phyloP scores from a whole-genome alignment of 2,113 vertebrate species.

The Phalacrocorax carbo region DNA sequence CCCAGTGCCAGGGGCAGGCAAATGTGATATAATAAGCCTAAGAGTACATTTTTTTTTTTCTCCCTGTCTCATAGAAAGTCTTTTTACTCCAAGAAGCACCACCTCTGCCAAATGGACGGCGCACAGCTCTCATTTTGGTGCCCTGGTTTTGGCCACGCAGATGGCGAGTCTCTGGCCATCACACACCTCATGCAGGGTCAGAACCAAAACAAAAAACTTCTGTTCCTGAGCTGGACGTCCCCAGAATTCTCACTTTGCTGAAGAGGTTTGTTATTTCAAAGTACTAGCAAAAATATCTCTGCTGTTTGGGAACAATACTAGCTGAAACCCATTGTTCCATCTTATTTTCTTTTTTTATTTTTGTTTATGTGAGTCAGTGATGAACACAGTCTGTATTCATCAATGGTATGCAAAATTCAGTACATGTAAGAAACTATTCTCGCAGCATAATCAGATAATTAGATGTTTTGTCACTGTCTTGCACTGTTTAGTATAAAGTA shows the following conservation, averaged over 20 bases:
- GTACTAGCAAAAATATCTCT: not conserved
- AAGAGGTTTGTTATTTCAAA: not conserved
- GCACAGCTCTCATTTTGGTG: not conserved
- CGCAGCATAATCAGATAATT: slow-evolving; percentile 54
- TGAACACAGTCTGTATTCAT: not conserved
- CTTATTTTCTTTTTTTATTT: not conserved
- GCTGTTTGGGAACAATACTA: not conserved
- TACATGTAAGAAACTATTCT: slow-evolving; percentile 18
- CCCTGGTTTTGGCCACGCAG: not conserved
- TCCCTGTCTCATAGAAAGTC: fast-evolving
- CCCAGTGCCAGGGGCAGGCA: not conserved
- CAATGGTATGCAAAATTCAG: slow-evolving; percentile 37
- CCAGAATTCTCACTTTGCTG: not conserved
- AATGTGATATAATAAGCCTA: not conserved
- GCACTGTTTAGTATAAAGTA: slow-evolving; percentile 32
- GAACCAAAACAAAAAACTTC: not conserved
- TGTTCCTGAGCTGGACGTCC: not conserved
- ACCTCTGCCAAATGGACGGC: not conserved
- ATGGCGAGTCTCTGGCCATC: not conserved
- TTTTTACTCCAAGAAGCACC: not conserved
- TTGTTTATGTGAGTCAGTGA: not conserved
- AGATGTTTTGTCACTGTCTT: slow-evolving; percentile 45
- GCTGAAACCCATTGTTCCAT: not conserved
- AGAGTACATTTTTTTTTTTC: not conserved
- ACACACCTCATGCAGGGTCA: not conserved